Evolutionary conservation across 2,797 vertebrate species (phyloP).

Genomic region (Bovichtus diacanthus): DNA sequence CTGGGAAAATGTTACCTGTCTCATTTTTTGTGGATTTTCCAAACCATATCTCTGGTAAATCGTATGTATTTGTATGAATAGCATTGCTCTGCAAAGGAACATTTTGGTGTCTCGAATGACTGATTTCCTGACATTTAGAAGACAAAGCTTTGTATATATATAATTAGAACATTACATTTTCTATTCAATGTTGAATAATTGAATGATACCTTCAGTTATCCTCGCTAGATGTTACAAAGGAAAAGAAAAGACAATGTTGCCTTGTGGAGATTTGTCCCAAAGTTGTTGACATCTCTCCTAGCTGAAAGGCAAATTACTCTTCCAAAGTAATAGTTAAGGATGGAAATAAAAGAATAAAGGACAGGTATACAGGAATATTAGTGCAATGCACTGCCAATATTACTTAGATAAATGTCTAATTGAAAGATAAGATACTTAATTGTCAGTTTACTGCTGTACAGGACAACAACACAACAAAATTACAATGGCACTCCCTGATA

Average conservation of each 20-base stretch:
- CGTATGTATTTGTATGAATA: neutral
- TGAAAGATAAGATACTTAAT: no score
- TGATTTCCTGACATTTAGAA: constrained; percentile 1
- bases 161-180: neutral
- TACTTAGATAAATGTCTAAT: neutral
- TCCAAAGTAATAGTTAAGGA: constrained; percentile 5
- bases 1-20: neutral
- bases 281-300: neutral
- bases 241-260: neutral
- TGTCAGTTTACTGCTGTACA: no score
- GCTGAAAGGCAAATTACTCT: constrained; percentile 22
- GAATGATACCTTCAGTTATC: neutral
- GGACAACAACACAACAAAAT: no score
- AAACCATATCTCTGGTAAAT: neutral
- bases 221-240: neutral
- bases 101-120: neutral
- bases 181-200: neutral
- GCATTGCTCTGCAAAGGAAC: neutral
- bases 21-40: neutral
- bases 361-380: neutral
- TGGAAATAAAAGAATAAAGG: constrained; percentile 1
- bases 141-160: no score
- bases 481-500: no score
- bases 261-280: constrained; percentile 33
- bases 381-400: neutral